phyloP scores from a whole-genome alignment of 2,888 invertebrate genomes.

The Pandemis cinnamomeana region DNA sequence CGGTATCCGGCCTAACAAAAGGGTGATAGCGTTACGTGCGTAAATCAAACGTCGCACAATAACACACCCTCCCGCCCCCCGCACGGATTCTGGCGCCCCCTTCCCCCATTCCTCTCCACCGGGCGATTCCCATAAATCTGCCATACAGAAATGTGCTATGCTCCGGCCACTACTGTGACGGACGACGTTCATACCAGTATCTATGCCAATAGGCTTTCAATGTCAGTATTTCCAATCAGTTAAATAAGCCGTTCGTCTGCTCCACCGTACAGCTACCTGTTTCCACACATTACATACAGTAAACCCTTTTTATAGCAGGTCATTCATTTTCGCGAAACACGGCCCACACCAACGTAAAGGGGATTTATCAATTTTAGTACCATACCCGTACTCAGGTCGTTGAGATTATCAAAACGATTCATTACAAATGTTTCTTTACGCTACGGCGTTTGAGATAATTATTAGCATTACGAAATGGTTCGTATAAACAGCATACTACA shows the following conservation, averaged over 20 bases:
- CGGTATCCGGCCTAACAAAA: slow-evolving; percentile 81
- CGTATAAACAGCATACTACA: neutral
- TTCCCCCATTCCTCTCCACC: slow-evolving; percentile 65
- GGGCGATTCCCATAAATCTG: slow-evolving; percentile 79
- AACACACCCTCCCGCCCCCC: slow-evolving; percentile 76
- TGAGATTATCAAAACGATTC: slow-evolving; percentile 32
- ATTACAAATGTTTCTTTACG: slow-evolving; percentile 30
- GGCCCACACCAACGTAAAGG: slow-evolving; percentile 50
- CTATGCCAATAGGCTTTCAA: slow-evolving; percentile 77
- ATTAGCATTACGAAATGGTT: slow-evolving; percentile 15
- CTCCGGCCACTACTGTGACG: slow-evolving; percentile 65
- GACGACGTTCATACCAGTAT: slow-evolving; percentile 60
- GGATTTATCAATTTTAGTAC: slow-evolving; percentile 55
- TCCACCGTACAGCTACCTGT: slow-evolving; percentile 57
- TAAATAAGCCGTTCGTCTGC: slow-evolving; percentile 56
- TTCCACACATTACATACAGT: slow-evolving; percentile 47
- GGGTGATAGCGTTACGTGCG: slow-evolving; percentile 83
- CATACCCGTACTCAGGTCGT: slow-evolving; percentile 46
- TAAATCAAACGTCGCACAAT: slow-evolving; percentile 84
- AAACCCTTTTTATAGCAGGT: slow-evolving; percentile 53
- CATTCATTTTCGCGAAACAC: slow-evolving; percentile 53
- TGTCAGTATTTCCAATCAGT: slow-evolving; percentile 64
- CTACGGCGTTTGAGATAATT: slow-evolving; percentile 20
- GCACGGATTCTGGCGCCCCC: slow-evolving; percentile 64
- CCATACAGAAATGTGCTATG: slow-evolving; percentile 77